Conservation (phyloP, 2,113 vertebrate species). For the Corythaeola cristata region DNA sequence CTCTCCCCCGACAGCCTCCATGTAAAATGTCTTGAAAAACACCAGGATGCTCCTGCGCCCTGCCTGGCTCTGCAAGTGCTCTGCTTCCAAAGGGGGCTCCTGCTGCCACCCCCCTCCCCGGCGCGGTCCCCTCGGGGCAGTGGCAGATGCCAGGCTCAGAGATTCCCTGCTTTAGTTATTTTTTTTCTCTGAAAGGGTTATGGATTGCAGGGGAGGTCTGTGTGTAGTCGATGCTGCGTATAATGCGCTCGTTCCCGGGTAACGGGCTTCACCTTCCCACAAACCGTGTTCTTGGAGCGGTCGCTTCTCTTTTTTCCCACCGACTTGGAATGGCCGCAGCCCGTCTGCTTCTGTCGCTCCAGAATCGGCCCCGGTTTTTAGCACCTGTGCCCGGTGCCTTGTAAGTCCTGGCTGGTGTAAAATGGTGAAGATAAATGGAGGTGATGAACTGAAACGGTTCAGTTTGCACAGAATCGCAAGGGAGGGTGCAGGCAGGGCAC, state of each 20-base stretch:
- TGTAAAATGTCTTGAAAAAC: not conserved
- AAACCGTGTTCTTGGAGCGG: not conserved
- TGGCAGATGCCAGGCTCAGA: not conserved
- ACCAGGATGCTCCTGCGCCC: not conserved
- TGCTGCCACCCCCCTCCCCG: not conserved
- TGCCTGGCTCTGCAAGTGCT: no score
- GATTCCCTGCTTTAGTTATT: not conserved
- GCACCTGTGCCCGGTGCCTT: not conserved
- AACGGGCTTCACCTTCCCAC: not conserved
- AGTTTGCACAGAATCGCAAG: fast-evolving
- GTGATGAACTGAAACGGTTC: not conserved
- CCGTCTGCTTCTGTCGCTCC: not conserved
- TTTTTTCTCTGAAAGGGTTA: not conserved
- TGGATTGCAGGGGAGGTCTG: not conserved
- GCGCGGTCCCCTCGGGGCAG: not conserved
- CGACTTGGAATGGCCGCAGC: not conserved
- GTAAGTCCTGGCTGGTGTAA: not conserved
- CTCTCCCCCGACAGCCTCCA: not conserved
- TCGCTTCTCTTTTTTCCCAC: not conserved
- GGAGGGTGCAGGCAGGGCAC: not conserved
- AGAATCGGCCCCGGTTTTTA: not conserved
- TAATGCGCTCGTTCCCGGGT: not conserved
- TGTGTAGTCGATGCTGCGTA: fast-evolving
- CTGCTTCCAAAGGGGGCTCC: not conserved
- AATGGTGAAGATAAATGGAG: not conserved